A percentile compares a stretch with the other conserved stretches of the same genome.
Evolutionary conservation across 2,113 vertebrate species (phyloP).

Genomic region (Ciconia stormi): DNA sequence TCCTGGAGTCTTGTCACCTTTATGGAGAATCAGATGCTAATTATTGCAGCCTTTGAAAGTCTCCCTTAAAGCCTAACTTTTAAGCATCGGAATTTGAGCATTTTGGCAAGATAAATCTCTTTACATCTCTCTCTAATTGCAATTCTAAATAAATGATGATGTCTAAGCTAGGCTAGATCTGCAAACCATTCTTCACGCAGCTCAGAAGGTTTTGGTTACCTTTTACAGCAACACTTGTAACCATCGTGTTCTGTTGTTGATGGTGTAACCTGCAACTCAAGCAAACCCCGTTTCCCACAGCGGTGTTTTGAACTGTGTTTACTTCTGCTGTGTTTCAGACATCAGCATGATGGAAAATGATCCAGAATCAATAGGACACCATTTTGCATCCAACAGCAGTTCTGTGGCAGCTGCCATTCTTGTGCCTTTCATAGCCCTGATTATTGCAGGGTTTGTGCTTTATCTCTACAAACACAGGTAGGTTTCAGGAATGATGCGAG

Average conservation of each 20-base stretch:
- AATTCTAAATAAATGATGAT: neutral
- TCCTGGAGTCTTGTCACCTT: neutral
- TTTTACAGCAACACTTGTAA: neutral
- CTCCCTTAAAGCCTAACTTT: neutral
- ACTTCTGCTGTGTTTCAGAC: conserved; percentile 62
- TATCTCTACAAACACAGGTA: conserved; percentile 99
- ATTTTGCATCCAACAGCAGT: conserved; percentile 97
- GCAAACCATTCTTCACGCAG: neutral
- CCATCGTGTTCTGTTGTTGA: neutral
- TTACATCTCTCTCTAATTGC: neutral
- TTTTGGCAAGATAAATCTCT: neutral
- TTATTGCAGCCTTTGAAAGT: neutral
- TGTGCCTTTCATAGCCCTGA: conserved; percentile 99
- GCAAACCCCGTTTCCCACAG: neutral
- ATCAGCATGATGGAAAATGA: conserved; percentile 80
- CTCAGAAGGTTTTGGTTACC: neutral
- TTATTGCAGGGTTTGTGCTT: conserved; percentile 97
- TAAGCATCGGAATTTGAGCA: neutral
- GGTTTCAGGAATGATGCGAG: neutral
- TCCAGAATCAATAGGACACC: conserved; percentile 84
- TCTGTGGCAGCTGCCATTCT: conserved; percentile 97
- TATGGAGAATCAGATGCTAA: neutral
- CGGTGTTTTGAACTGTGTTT: neutral
- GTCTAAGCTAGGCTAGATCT: neutral
- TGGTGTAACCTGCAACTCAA: neutral